phyloP scores from a whole-genome alignment of 2,113 vertebrate genomes.

The Nyctereutes procyonoides region DNA sequence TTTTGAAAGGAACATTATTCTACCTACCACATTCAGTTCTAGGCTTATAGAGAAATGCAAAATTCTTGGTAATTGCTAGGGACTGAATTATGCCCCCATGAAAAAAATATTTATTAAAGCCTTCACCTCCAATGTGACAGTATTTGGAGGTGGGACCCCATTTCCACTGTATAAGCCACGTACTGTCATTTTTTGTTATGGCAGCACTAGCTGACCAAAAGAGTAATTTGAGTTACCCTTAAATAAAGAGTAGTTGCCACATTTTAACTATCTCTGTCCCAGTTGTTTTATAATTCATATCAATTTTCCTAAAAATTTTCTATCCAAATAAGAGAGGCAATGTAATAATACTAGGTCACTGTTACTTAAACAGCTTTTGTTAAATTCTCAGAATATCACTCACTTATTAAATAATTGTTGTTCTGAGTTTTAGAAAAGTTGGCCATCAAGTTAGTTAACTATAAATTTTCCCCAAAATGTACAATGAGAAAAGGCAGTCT shows the following conservation, averaged over 20 bases:
- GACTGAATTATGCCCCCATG: background rate
- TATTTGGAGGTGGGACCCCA: background rate
- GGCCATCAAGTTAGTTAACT: background rate
- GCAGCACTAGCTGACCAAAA: background rate
- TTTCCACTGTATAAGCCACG: background rate
- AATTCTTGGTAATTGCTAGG: background rate
- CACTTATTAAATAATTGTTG: background rate
- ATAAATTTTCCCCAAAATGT: background rate
- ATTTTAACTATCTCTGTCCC: background rate
- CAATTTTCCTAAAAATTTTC: background rate
- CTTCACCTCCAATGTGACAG: background rate
- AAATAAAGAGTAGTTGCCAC: background rate
- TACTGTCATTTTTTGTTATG: background rate
- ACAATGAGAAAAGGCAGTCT: background rate
- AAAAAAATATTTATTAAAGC: background rate
- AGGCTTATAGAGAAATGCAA: background rate
- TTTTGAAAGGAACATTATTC: background rate
- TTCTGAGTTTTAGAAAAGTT: background rate
- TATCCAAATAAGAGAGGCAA: background rate
- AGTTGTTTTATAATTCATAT: background rate
- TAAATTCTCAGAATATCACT: background rate
- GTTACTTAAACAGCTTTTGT: background rate
- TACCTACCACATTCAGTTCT: background rate
- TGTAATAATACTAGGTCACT: background rate
- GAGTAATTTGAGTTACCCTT: background rate